Base-by-base conservation (phyloP, 1,140 invertebrate species). In the Pomacea maculata region DNA sequence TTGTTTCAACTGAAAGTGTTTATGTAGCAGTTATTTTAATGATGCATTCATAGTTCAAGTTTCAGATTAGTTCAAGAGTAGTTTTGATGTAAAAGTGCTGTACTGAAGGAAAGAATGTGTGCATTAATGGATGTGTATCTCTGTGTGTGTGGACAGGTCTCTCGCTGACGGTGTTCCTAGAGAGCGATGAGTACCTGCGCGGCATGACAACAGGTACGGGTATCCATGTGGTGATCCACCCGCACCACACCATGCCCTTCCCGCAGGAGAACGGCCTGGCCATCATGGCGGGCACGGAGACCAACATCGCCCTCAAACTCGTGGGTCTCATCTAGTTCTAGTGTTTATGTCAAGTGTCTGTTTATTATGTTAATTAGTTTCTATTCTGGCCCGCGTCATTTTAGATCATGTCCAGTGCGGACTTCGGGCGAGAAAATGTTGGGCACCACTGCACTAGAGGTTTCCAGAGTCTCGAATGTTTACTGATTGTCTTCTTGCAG, bases 191-290 rank as follows among this genome's bases (percentile, higher is more conserved):
- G 68, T 87, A 86, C 70, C 70, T 87, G 10, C 70, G 71, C 19
- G 84, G 85, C 3, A 67, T 88, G 55, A 85, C 86, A 67, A 77
- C 82, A n/a, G 85, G 85, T 1, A 84, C 83, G 29, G 87, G 87
- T 5, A 75, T 79, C 17, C 75, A 86, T 15, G 72, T 88, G 34
- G 70, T 82, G 5, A 77, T 88, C 57, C 85, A 87, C 68, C 71
- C 85, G 10, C 80, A 67, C n/a, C 80, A 72, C 19, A 81, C 83
- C 12, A 77, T 87, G n/a, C 89, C 90, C 2, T 88, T 89, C 61
- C 89, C 90, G 0, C 82, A 87, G 65, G 84, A 87, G 12, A 83
- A 89, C 57, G 90, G 90, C 9, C 76, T 90, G n/a, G 88, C 88
- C 61, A 82, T 91, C 25, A 83, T 87, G 14, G 85, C 90, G 2